A percentile compares a stretch with the other conserved stretches of the same genome.
Conservation (phyloP, 1,140 invertebrate genomes). For the Caligus rogercresseyi region DNA sequence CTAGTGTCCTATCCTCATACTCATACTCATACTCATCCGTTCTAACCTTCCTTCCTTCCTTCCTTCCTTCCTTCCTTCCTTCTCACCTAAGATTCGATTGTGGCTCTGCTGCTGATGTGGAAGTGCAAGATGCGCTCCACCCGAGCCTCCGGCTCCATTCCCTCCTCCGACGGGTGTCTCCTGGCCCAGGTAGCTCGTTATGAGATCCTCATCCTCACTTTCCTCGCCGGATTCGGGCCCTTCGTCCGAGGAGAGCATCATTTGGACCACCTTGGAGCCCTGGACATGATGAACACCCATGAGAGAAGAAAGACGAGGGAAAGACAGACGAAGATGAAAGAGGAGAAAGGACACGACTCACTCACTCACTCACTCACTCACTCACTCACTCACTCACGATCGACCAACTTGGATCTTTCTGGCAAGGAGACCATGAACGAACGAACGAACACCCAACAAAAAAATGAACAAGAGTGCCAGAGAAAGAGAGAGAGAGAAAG, state of each 20-base stretch:
- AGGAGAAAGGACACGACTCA: no score
- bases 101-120: not conserved
- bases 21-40: no score
- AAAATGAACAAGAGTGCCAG: no score
- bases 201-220: conserved; percentile 8
- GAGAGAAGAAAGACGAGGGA: no score
- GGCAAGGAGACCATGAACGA: not conserved
- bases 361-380: not conserved
- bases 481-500: not conserved
- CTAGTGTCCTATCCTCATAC: no score
- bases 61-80: no score
- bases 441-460: not conserved
- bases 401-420: not conserved
- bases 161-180: no score
- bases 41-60: no score
- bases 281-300: not conserved
- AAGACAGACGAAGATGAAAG: no score
- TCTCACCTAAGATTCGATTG: not conserved
- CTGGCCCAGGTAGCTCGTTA: conserved; percentile 8
- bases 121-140: not conserved
- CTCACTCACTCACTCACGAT: not conserved
- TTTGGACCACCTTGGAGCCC: not conserved
- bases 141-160: no score
- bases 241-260: conserved; percentile 5
- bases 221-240: conserved; percentile 7